A percentile compares a stretch with the other conserved stretches of the same genome.
phyloP scores from a whole-genome alignment of 2,113 vertebrate species.

The Mustela nigripes region DNA sequence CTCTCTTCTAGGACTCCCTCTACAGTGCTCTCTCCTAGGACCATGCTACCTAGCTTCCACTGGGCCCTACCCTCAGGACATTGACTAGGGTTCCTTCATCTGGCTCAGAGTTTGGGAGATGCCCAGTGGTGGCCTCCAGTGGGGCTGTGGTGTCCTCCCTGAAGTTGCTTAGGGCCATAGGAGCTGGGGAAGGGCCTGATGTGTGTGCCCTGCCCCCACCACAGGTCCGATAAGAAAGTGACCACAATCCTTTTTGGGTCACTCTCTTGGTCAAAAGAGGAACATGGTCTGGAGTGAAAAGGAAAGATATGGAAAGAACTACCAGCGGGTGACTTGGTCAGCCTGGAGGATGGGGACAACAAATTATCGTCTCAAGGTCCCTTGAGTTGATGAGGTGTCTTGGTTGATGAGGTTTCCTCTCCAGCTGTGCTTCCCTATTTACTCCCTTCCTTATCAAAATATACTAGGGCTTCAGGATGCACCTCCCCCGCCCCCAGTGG shows the following conservation, averaged over 20 bases:
- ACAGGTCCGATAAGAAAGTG: constrained; percentile 71
- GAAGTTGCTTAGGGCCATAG: neutral
- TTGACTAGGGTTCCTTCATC: neutral
- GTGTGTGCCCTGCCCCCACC: constrained; percentile 44
- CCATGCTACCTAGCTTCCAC: accelerated
- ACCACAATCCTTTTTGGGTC: constrained; percentile 63
- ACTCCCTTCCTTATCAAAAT: neutral
- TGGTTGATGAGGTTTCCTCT: neutral
- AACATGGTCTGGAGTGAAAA: constrained; percentile 68
- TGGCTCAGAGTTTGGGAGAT: neutral
- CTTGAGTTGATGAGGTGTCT: neutral
- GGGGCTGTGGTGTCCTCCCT: neutral
- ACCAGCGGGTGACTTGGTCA: neutral
- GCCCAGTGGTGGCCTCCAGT: neutral
- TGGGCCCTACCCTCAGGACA: neutral
- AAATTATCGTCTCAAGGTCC: neutral
- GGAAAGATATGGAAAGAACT: constrained; percentile 57
- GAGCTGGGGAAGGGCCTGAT: neutral
- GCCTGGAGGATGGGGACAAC: neutral
- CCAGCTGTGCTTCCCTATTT: neutral
- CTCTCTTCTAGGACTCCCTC: neutral
- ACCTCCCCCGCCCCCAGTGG: accelerated
- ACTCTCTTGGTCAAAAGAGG: constrained; percentile 72
- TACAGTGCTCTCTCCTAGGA: neutral
- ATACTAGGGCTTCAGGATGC: neutral